Percentiles rank a stretch among this genome's conserved stretches.
These are phyloP conservation scores for Drosophila pseudoobscura DNA, from an alignment of 1,140 invertebrate genomes.

Conservation along the genomic window DNA sequence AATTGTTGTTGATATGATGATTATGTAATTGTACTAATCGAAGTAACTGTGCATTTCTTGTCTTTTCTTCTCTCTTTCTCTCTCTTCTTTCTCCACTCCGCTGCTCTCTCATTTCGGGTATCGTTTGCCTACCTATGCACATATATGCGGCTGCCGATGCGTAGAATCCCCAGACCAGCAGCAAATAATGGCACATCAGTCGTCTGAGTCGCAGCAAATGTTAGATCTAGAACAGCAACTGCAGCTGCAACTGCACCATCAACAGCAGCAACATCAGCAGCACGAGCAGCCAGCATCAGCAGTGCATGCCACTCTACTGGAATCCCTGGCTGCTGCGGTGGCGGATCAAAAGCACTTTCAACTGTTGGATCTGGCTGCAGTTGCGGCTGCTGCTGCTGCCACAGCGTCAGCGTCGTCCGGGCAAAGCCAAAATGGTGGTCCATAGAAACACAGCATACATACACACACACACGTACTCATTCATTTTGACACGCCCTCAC, in stretches of 20 bases:
- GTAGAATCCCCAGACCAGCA: slow-evolving; percentile 67
- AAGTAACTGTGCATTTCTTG: slow-evolving; percentile 57
- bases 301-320: slow-evolving; percentile 68
- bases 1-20: slow-evolving; percentile 27
- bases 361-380: slow-evolving; percentile 73
- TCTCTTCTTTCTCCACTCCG: slow-evolving; percentile 52
- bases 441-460: slow-evolving; percentile 30
- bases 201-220: slow-evolving; percentile 56
- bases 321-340: slow-evolving; percentile 67
- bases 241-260: slow-evolving; percentile 38
- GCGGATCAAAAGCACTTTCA: slow-evolving; percentile 76
- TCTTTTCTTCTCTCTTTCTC: slow-evolving; percentile 42
- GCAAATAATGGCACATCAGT: slow-evolving; percentile 44
- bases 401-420: slow-evolving; percentile 55
- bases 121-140: slow-evolving; percentile 7
- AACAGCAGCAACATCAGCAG: slow-evolving; percentile 50
- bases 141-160: slow-evolving; percentile 41
- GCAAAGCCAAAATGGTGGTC: slow-evolving; percentile 55
- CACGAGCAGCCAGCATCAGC: slow-evolving; percentile 59
- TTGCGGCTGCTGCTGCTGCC: slow-evolving; percentile 66
- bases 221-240: slow-evolving; percentile 32
- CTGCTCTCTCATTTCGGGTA: slow-evolving; percentile 36
- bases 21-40: slow-evolving; percentile 30
- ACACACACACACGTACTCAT: too few species aligned
- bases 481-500: background rate